phyloP scores from a whole-genome alignment of 2,888 invertebrate species.

The Xestobium rufovillosum region DNA sequence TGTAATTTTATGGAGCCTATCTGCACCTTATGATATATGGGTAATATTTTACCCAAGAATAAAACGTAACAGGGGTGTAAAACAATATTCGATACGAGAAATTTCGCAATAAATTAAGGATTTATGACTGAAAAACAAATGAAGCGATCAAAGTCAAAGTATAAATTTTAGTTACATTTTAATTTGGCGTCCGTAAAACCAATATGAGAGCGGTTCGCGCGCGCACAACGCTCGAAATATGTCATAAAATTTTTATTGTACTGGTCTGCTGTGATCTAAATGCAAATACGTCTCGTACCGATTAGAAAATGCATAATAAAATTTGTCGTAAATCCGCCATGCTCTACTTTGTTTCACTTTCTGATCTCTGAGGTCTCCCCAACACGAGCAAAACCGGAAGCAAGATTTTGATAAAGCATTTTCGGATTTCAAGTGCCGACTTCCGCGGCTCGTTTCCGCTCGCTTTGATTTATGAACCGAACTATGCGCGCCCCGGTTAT shows the following conservation, averaged over 20 bases:
- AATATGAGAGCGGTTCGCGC: no score
- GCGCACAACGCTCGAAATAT: background rate
- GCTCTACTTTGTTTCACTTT: no score
- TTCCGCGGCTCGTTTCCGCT: slow-evolving; percentile 22
- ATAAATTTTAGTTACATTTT: slow-evolving; percentile 1
- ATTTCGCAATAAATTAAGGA: slow-evolving; percentile 26
- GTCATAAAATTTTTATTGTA: background rate
- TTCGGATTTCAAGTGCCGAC: no score
- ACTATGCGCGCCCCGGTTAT: slow-evolving; percentile 24
- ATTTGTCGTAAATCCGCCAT: no score
- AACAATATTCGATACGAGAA: slow-evolving; percentile 25
- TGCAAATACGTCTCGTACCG: no score
- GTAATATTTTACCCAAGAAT: slow-evolving; percentile 19
- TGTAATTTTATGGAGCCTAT: slow-evolving; percentile 10
- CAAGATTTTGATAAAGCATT: no score
- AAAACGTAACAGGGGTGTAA: slow-evolving; percentile 20
- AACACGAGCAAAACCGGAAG: no score
- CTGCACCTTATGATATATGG: slow-evolving; percentile 25
- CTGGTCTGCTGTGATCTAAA: background rate
- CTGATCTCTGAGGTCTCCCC: no score
- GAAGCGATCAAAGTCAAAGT: slow-evolving; percentile 21
- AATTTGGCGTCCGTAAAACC: background rate
- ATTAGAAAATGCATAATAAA: no score
- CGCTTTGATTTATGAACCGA: slow-evolving; percentile 23
- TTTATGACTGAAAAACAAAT: slow-evolving; percentile 25